Evolutionary conservation across 2,888 invertebrate species (phyloP).

Genomic region (Lithophane ornitopus): DNA sequence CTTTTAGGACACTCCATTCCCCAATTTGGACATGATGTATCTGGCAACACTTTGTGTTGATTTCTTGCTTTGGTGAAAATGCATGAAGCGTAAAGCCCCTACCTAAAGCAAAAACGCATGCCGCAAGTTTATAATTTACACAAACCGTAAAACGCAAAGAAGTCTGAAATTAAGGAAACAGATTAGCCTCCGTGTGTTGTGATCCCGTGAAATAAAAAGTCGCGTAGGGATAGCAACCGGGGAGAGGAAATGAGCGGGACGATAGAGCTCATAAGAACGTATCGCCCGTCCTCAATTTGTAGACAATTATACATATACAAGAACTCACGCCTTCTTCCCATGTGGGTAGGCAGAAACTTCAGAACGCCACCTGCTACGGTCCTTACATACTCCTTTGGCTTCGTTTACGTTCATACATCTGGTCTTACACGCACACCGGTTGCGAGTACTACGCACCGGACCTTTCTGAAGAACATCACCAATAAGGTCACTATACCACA

Average conservation of each 20-base stretch:
- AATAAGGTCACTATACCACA: too few relatives aligned
- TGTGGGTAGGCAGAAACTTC: too few relatives aligned
- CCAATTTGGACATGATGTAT: slow-evolving; percentile 49
- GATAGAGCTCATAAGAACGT: background rate
- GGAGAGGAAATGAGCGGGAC: background rate
- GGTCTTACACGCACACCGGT: too few relatives aligned
- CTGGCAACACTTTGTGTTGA: slow-evolving; percentile 64
- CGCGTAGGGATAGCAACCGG: background rate
- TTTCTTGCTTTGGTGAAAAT: slow-evolving; percentile 39
- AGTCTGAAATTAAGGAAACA: slow-evolving; percentile 16
- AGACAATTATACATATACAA: background rate
- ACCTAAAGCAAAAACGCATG: slow-evolving; percentile 45
- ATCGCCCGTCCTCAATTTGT: background rate
- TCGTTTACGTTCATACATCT: too few relatives aligned
- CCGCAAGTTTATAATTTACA: slow-evolving; percentile 2
- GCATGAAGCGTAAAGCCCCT: slow-evolving; percentile 38
- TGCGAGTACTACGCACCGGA: too few relatives aligned
- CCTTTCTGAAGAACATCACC: too few relatives aligned
- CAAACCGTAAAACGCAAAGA: background rate
- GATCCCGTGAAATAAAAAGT: background rate
- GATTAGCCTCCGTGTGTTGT: slow-evolving; percentile 2
- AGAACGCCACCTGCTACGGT: too few relatives aligned
- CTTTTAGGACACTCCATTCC: slow-evolving; percentile 6
- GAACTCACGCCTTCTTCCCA: too few relatives aligned
- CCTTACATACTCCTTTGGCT: too few relatives aligned